Conservation (phyloP, 2,888 invertebrate species). For the Crocallis elinguaria region DNA sequence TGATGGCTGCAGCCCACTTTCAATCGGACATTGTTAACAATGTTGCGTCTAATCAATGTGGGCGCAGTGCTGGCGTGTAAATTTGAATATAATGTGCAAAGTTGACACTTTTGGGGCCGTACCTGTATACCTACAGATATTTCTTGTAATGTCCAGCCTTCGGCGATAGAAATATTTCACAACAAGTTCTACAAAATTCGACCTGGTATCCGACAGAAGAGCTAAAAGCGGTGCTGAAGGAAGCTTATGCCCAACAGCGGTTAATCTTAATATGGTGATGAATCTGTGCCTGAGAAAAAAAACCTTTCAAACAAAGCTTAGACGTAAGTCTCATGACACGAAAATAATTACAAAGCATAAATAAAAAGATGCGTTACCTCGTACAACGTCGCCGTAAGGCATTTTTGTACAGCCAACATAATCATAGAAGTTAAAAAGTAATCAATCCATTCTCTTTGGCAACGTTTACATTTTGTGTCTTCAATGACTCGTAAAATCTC, state of each 20-base stretch:
- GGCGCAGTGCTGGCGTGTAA: slow-evolving; percentile 24
- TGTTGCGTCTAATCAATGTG: slow-evolving; percentile 27
- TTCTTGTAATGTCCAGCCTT: background rate
- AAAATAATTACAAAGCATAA: slow-evolving; percentile 68
- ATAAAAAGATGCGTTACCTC: slow-evolving; percentile 58
- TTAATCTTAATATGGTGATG: background rate
- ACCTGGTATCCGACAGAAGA: background rate
- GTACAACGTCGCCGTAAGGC: slow-evolving; percentile 63
- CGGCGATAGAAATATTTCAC: background rate
- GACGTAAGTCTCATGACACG: slow-evolving; percentile 52
- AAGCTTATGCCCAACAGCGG: background rate
- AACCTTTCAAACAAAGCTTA: slow-evolving; percentile 24
- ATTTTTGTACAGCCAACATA: slow-evolving; percentile 64
- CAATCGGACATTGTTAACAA: slow-evolving; percentile 25
- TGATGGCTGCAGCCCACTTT: slow-evolving; percentile 24
- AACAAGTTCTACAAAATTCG: background rate
- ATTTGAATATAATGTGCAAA: slow-evolving; percentile 28
- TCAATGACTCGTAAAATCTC: slow-evolving; percentile 79
- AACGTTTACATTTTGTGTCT: slow-evolving; percentile 77
- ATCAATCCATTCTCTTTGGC: slow-evolving; percentile 81
- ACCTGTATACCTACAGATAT: slow-evolving; percentile 8
- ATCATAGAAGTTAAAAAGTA: slow-evolving; percentile 81
- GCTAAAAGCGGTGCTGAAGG: too few species aligned
- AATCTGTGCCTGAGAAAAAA: slow-evolving; percentile 13
- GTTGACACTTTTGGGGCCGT: slow-evolving; percentile 27